Conservation (phyloP, 2,113 vertebrate species). For the Bubo bubo region DNA sequence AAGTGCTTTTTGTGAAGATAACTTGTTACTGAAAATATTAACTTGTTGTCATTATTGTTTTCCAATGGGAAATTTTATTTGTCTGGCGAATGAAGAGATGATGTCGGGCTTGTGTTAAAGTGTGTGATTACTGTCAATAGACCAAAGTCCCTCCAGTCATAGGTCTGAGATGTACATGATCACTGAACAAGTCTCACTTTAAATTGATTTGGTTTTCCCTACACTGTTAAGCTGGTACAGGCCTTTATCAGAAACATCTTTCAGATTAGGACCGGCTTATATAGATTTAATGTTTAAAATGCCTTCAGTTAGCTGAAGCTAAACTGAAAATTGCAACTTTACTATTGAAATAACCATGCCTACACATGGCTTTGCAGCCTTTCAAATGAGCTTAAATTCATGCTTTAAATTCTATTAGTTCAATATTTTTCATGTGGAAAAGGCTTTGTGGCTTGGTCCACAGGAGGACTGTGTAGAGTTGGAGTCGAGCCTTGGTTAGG, state of each 20-base stretch:
- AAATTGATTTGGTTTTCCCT: not conserved
- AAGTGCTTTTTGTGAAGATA: slow-evolving; percentile 45
- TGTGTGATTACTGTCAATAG: slow-evolving; percentile 32
- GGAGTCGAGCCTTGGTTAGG: not conserved
- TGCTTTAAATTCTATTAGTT: not conserved
- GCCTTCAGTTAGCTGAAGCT: not conserved
- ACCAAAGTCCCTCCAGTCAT: not conserved
- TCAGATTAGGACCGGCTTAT: not conserved
- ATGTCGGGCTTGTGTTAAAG: not conserved
- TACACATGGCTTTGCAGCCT: not conserved
- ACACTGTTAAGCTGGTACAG: not conserved
- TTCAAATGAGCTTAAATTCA: slow-evolving; percentile 27
- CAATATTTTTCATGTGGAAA: not conserved
- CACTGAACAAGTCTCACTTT: not conserved
- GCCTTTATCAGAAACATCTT: not conserved
- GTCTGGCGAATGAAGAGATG: slow-evolving; percentile 29
- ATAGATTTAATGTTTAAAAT: not conserved
- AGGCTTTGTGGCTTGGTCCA: not conserved
- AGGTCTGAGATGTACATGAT: not conserved
- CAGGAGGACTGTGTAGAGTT: not conserved
- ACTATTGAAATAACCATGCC: not conserved
- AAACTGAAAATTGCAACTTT: slow-evolving; percentile 12
- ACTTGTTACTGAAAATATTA: slow-evolving; percentile 52
- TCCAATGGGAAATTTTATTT: slow-evolving; percentile 35
- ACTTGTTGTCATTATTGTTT: slow-evolving; percentile 52